Conservation (phyloP, 2,888 invertebrate genomes). For the Amphipoea oculea region DNA sequence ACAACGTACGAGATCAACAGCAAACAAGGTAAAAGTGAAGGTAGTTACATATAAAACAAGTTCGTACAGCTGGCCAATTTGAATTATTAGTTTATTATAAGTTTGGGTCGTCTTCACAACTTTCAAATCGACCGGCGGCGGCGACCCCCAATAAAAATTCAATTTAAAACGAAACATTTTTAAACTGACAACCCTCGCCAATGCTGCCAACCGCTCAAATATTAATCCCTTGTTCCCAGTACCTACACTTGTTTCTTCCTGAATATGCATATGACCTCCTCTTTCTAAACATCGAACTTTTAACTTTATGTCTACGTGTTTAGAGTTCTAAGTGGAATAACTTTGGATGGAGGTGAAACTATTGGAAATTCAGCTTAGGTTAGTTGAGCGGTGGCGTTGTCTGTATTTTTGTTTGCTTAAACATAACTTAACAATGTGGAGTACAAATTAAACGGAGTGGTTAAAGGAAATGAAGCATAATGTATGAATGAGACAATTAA, state of each 20-base stretch:
- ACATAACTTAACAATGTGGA: constrained; percentile 16
- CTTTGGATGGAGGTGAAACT: neutral
- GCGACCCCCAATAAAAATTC: constrained; percentile 10
- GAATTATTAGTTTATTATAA: neutral
- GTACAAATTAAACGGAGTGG: constrained; percentile 12
- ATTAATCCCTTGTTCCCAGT: constrained; percentile 52
- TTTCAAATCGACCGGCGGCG: constrained; percentile 3
- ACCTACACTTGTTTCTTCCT: constrained; percentile 16
- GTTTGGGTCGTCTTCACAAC: neutral
- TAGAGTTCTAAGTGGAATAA: constrained; percentile 38
- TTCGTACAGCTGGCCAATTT: too few species aligned
- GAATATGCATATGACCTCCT: constrained; percentile 49
- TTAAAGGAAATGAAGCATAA: neutral
- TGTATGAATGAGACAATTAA: neutral
- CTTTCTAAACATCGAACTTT: neutral
- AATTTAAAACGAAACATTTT: constrained; percentile 38
- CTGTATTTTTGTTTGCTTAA: constrained; percentile 28
- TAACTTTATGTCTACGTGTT: neutral
- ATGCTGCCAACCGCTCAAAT: constrained; percentile 55
- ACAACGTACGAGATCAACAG: too few species aligned
- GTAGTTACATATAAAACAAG: too few species aligned
- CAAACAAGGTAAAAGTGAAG: too few species aligned
- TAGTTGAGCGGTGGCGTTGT: neutral
- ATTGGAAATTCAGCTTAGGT: constrained; percentile 47
- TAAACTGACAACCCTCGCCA: constrained; percentile 44